Evolutionary conservation across 2,888 invertebrate species (phyloP), one percentile per base, ranked within the genome.

Genomic region (Ypsolopha sequella): DNA sequence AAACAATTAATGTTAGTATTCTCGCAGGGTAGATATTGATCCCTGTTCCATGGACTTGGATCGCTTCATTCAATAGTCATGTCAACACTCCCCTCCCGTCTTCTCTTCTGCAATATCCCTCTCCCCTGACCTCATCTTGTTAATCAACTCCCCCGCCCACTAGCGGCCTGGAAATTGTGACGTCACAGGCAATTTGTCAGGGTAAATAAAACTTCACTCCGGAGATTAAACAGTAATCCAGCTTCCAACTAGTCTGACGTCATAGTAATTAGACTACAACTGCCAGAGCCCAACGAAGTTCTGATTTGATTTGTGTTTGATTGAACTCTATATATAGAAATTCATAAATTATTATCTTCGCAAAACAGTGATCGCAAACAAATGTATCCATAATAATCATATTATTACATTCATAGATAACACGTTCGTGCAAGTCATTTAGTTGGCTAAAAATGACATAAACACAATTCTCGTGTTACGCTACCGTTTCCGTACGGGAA

Each of bases 151-250:
- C 53, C 36, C 51, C 51, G 34, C 51, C 36, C 47, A 39, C 45
- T 10, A 10, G 57, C 60, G 53, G 47, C 58, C 59, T 57, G 58
- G 54, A 52, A 53, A 50, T 51, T 10, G 58, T 74, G 71, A 76
- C 76, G 76, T 74, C 76, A 73, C 57, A 51, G 45, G 46, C 56
- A 61, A 61, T 60, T 62, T 62, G 61, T 59, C 58, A 61, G 58
- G 51, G 54, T 52, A 60, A 63, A 62, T 58, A 62, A 61, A 67
- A 53, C 58, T 59, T 50, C 38, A 36, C 50, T 48, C 36, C 33
- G 39, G 51, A 49, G 51, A 51, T 51, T 51, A 51, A 51, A 44
- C 39, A n/a, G 48, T 48, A 53, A 48, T 51, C 51, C 52, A 61
- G 53, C 57, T 56, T 54, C 51, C 49, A 3, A 24, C 36, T 47